Conservation (phyloP, 2,888 invertebrate species). For the Andrena trimmerana region DNA sequence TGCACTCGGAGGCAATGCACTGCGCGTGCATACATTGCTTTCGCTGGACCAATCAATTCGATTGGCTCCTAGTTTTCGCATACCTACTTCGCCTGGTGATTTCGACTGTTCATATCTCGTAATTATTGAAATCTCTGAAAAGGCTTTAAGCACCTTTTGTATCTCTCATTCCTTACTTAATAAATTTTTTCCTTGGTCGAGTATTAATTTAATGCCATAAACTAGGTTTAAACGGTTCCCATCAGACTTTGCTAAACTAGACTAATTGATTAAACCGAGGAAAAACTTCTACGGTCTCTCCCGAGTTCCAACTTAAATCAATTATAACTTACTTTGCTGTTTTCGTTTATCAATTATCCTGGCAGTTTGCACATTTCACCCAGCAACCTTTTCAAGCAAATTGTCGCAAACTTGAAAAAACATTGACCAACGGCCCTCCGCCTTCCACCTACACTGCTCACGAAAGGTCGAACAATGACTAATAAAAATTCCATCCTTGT, state of each 20-base stretch:
- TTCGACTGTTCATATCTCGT: not conserved
- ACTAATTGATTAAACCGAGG: not conserved
- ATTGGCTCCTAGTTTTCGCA: not conserved
- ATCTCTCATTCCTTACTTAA: too few species aligned
- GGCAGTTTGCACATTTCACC: not conserved
- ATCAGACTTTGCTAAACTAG: not conserved
- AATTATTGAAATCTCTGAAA: not conserved
- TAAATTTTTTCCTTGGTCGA: not conserved
- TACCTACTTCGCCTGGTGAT: not conserved
- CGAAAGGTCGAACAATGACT: too few species aligned
- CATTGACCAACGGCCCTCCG: too few species aligned
- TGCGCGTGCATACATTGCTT: not conserved
- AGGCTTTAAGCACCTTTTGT: too few species aligned
- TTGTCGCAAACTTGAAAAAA: not conserved
- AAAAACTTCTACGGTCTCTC: not conserved
- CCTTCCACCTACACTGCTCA: too few species aligned
- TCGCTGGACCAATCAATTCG: not conserved
- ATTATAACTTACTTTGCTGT: not conserved
- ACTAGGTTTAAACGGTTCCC: not conserved
- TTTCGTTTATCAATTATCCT: not conserved
- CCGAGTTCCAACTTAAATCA: not conserved
- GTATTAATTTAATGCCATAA: not conserved
- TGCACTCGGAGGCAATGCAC: slow-evolving; percentile 22
- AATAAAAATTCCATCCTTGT: too few species aligned
- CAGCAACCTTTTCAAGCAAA: not conserved